A percentile compares a stretch with the other conserved stretches of the same genome.
phyloP scores from a whole-genome alignment of 1,140 invertebrate species.

The Drosophila nebulosa region DNA sequence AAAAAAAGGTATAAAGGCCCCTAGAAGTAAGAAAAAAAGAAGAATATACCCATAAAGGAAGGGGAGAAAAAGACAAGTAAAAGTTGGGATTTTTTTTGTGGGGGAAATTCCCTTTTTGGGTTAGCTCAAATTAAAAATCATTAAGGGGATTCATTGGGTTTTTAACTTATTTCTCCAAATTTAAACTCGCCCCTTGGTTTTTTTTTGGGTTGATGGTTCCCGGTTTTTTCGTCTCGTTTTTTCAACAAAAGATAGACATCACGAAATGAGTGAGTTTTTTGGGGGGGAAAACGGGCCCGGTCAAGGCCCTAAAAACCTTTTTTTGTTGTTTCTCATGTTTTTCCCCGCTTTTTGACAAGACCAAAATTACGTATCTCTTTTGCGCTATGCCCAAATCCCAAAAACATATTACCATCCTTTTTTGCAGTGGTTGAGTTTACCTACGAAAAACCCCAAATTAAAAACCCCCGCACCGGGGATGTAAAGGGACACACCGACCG shows the following conservation, averaged over 20 bases:
- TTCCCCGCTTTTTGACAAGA: conserved; percentile 44
- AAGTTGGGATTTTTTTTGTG: too few species aligned
- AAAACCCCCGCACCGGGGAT: conserved; percentile 10
- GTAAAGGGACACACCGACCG: conserved; percentile 1
- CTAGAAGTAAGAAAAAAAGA: neutral
- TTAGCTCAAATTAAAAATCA: too few species aligned
- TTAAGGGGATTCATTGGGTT: neutral
- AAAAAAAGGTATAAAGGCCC: neutral
- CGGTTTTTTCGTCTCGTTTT: conserved; percentile 17
- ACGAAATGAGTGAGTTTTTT: neutral
- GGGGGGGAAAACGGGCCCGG: neutral
- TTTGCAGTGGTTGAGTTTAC: conserved; percentile 23
- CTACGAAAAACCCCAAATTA: conserved; percentile 29
- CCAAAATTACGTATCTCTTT: conserved; percentile 59
- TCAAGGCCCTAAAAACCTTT: conserved; percentile 41
- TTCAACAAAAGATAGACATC: conserved; percentile 41
- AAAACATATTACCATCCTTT: conserved; percentile 39
- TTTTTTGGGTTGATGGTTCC: conserved; percentile 1
- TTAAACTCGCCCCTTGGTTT: neutral
- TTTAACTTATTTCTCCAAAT: too few species aligned
- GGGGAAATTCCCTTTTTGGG: too few species aligned
- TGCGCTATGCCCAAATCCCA: conserved; percentile 6
- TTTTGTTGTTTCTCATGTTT: conserved; percentile 37
- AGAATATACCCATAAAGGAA: neutral
- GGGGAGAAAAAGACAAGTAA: neutral